A percentile compares a stretch with the other conserved stretches of the same genome.
These are phyloP conservation scores for Drosophila azteca DNA, from an alignment of 1,140 invertebrate species.

Conservation along the genomic window DNA sequence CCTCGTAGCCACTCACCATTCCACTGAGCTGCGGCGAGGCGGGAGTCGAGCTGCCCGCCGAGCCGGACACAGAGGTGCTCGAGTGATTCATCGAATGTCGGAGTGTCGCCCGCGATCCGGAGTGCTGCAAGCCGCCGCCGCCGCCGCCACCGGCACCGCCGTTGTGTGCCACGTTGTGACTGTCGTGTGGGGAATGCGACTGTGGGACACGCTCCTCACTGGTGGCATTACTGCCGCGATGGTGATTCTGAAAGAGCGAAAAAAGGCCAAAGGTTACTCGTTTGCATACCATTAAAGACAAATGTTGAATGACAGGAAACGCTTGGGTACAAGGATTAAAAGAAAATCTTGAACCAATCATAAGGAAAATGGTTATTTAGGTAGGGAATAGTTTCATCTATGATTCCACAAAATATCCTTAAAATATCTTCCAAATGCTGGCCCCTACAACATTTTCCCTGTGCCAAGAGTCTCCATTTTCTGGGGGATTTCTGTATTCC, in stretches of 20 bases:
- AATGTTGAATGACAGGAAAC: too few relatives aligned
- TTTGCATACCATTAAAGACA: too few relatives aligned
- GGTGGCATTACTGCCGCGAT: slow-evolving; percentile 70
- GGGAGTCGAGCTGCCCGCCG: slow-evolving; percentile 76
- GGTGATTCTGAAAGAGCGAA: slow-evolving; percentile 54
- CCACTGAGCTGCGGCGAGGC: slow-evolving; percentile 81
- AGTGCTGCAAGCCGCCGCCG: slow-evolving; percentile 62
- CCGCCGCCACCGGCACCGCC: slow-evolving; percentile 32
- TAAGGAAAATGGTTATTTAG: too few relatives aligned
- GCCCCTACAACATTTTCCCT: too few relatives aligned
- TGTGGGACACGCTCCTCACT: slow-evolving; percentile 82
- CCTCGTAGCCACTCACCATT: slow-evolving; percentile 53
- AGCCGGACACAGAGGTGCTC: slow-evolving; percentile 70
- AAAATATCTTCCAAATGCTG: too few relatives aligned
- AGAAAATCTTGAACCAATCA: too few relatives aligned
- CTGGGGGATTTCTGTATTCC: not conserved
- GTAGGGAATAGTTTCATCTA: too few relatives aligned
- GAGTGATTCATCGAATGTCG: slow-evolving; percentile 80
- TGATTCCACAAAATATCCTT: too few relatives aligned
- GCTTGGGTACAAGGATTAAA: too few relatives aligned
- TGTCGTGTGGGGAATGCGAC: slow-evolving; percentile 74
- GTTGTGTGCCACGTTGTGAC: slow-evolving; percentile 47
- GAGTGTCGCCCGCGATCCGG: slow-evolving; percentile 70
- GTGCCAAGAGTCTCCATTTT: too few relatives aligned
- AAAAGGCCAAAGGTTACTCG: not conserved